A percentile compares a stretch with the other conserved stretches of the same genome.
phyloP scores from a whole-genome alignment of 2,797 vertebrate species.

The Myoxocephalus aenaeus region DNA sequence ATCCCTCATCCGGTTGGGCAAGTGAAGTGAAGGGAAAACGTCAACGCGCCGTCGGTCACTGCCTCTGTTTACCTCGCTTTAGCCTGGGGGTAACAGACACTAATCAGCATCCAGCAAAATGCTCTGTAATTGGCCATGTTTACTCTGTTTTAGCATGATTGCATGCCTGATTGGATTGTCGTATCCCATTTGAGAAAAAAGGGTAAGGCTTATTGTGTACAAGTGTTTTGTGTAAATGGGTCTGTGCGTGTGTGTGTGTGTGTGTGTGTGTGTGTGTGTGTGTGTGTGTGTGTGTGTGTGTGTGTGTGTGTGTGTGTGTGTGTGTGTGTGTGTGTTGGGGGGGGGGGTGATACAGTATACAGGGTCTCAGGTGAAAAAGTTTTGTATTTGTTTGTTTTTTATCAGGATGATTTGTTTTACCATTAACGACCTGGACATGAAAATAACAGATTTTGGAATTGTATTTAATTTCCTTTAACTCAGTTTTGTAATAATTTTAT shows the following conservation, averaged over 20 bases:
- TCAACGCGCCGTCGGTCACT: constrained; percentile 73
- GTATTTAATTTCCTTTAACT: constrained; percentile 37
- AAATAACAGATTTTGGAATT: constrained; percentile 26
- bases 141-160: constrained; percentile 80
- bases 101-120: constrained; percentile 82
- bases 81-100: constrained; percentile 76
- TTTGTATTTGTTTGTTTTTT: background rate
- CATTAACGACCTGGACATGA: background rate
- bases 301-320: constrained; percentile 10
- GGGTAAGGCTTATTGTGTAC: constrained; percentile 49
- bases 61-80: constrained; percentile 81
- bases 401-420: background rate
- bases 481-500: constrained; percentile 6
- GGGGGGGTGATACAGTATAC: background rate
- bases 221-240: constrained; percentile 21
- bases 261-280: constrained; percentile 16
- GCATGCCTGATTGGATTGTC: constrained; percentile 78
- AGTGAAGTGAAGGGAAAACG: constrained; percentile 76
- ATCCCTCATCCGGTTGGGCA: constrained; percentile 74
- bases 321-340: constrained; percentile 22
- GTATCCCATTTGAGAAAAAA: constrained; percentile 66
- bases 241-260: constrained; percentile 1
- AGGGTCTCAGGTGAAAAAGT: constrained; percentile 26
- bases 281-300: constrained; percentile 12
- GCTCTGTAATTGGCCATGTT: constrained; percentile 84